phyloP scores from a whole-genome alignment of 1,140 invertebrate species.

The Anagrus nilaparvatae region DNA sequence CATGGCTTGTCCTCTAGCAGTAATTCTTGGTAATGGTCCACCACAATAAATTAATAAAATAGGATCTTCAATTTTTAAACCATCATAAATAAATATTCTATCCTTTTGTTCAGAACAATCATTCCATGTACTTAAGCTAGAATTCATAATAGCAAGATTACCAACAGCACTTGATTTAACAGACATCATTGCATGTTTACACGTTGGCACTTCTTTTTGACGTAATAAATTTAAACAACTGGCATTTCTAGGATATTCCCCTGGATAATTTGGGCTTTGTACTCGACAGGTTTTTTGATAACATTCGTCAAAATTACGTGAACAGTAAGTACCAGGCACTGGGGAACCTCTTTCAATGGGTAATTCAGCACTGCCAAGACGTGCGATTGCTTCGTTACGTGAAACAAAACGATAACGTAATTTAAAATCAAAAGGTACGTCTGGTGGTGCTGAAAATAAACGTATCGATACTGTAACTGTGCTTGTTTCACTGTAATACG shows the following conservation, averaged over 20 bases:
- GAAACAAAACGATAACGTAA: constrained; percentile 70
- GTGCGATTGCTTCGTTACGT: constrained; percentile 61
- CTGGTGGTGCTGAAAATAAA: constrained; percentile 55
- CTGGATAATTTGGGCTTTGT: constrained; percentile 84
- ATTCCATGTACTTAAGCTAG: constrained; percentile 64
- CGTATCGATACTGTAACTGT: constrained; percentile 68
- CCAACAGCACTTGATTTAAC: constrained; percentile 39
- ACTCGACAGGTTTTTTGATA: constrained; percentile 71
- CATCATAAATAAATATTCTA: constrained; percentile 78
- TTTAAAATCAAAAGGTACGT: constrained; percentile 61
- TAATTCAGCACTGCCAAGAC: constrained; percentile 59
- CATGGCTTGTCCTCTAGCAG: constrained; percentile 62
- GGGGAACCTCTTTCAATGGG: constrained; percentile 66
- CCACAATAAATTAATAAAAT: constrained; percentile 80
- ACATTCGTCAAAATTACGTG: constrained; percentile 77
- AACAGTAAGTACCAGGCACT: constrained; percentile 79
- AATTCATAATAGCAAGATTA: constrained; percentile 46
- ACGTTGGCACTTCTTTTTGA: constrained; percentile 73
- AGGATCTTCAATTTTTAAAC: constrained; percentile 64
- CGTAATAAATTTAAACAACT: constrained; percentile 71
- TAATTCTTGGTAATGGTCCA: constrained; percentile 64
- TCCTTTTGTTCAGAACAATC: constrained; percentile 73
- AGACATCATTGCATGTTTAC: constrained; percentile 81
- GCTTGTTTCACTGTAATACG: constrained; percentile 78
- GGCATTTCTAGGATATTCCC: constrained; percentile 80